Evolutionary conservation across 2,797 vertebrate species (phyloP).

Genomic region (Sebastiscus tertius): DNA sequence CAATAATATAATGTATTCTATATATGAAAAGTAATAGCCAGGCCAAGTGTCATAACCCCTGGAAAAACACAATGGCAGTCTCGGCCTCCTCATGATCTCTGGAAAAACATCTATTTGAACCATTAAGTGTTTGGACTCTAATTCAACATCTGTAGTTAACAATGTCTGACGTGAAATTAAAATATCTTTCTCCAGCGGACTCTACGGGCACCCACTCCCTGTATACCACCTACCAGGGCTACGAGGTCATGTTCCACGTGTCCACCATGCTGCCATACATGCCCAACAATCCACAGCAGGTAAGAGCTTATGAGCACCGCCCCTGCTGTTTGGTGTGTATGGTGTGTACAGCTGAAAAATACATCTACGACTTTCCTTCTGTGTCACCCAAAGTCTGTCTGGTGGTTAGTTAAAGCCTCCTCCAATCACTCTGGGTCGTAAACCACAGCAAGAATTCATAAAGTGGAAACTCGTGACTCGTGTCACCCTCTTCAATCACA

Average conservation of each 20-base stretch:
- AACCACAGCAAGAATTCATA: conserved; percentile 43
- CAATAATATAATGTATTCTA: neutral
- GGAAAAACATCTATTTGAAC: neutral
- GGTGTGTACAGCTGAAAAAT: neutral
- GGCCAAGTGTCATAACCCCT: neutral
- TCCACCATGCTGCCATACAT: conserved; percentile 97
- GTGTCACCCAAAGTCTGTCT: conserved; percentile 13
- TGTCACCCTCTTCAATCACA: conserved; percentile 33
- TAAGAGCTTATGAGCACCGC: conserved; percentile 54
- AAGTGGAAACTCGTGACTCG: conserved; percentile 50
- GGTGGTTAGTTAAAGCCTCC: conserved; percentile 26
- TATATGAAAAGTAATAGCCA: neutral
- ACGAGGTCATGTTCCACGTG: conserved; percentile 98
- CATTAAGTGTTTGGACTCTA: neutral
- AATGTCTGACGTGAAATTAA: conserved; percentile 1
- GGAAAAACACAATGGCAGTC: neutral
- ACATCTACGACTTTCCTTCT: neutral
- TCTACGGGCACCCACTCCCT: conserved; percentile 95
- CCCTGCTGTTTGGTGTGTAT: neutral
- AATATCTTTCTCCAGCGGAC: conserved; percentile 83
- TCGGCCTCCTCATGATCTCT: neutral
- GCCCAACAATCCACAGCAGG: conserved; percentile 96
- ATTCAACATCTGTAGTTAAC: neutral
- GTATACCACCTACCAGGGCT: conserved; percentile 94
- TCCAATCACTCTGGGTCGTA: conserved; percentile 23